These are phyloP conservation scores for Willisornis vidua DNA, from an alignment of 2,113 vertebrate species.

Conservation along the genomic window DNA sequence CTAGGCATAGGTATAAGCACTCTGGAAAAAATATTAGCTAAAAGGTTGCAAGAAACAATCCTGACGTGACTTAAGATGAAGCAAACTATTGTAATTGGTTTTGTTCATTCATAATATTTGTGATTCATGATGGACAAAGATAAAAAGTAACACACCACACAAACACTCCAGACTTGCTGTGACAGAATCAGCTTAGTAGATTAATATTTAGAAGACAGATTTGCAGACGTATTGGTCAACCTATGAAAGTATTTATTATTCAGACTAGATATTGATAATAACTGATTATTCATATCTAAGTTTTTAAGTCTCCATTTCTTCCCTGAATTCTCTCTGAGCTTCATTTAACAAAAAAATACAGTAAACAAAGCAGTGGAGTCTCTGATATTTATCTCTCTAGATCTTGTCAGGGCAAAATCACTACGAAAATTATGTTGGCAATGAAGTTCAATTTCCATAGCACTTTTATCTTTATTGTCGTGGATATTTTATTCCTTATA, in stretches of 20 bases:
- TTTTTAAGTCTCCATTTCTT: background rate
- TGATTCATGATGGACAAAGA: background rate
- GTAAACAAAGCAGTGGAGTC: background rate
- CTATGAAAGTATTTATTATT: background rate
- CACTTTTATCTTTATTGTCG: conserved; percentile 3
- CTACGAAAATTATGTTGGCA: background rate
- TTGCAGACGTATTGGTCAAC: background rate
- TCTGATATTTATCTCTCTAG: background rate
- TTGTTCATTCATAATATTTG: background rate
- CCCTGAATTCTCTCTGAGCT: background rate
- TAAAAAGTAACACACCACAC: background rate
- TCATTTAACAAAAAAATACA: background rate
- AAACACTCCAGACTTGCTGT: background rate
- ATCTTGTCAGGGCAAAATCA: background rate
- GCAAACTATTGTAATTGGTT: background rate
- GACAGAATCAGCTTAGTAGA: background rate
- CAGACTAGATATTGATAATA: background rate
- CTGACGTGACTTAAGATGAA: background rate
- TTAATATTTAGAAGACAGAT: background rate
- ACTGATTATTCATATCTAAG: background rate
- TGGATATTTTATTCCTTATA: background rate
- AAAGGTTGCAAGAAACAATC: background rate
- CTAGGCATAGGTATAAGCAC: background rate
- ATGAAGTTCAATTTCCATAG: background rate
- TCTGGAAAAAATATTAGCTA: background rate